Conservation (phyloP, 2,888 invertebrate species). For the Agriotes lineatus region DNA sequence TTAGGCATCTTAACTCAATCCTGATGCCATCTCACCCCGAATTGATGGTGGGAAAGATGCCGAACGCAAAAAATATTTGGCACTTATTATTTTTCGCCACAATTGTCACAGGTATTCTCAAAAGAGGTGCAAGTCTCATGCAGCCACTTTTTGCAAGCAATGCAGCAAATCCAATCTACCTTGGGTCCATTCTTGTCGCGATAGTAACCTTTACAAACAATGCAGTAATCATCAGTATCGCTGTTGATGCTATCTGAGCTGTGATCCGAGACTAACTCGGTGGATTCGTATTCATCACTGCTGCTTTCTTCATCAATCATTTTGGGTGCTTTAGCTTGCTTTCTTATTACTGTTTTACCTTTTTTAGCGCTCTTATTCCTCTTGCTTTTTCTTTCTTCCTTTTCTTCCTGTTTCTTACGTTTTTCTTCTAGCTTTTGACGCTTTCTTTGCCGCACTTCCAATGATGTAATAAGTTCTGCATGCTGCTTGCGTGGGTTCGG, state of each 20-base stretch:
- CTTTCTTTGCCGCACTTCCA: slow-evolving; percentile 8
- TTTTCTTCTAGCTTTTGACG: slow-evolving; percentile 3
- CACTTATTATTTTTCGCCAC: slow-evolving; percentile 6
- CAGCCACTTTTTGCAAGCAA: slow-evolving; percentile 19
- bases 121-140: slow-evolving; percentile 7
- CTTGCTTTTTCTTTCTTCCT: slow-evolving; percentile 1
- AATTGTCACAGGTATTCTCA: neutral
- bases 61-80: neutral
- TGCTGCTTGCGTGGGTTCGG: neutral
- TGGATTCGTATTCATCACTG: neutral
- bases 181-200: slow-evolving; percentile 15
- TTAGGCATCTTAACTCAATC: no score
- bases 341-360: slow-evolving; percentile 27
- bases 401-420: slow-evolving; percentile 1
- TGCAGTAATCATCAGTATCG: slow-evolving; percentile 21
- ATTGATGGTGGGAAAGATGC: neutral
- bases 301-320: slow-evolving; percentile 20
- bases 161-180: slow-evolving; percentile 19
- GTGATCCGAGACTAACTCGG: slow-evolving; percentile 24
- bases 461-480: slow-evolving; percentile 11
- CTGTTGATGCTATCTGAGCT: slow-evolving; percentile 20
- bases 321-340: slow-evolving; percentile 22
- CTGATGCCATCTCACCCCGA: no score
- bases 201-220: slow-evolving; percentile 19
- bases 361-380: slow-evolving; percentile 20